Evolutionary conservation across 2,797 vertebrate genomes (phyloP), one percentile per base, ranked within the genome.

Genomic region (Gadopsis bispinosus): DNA sequence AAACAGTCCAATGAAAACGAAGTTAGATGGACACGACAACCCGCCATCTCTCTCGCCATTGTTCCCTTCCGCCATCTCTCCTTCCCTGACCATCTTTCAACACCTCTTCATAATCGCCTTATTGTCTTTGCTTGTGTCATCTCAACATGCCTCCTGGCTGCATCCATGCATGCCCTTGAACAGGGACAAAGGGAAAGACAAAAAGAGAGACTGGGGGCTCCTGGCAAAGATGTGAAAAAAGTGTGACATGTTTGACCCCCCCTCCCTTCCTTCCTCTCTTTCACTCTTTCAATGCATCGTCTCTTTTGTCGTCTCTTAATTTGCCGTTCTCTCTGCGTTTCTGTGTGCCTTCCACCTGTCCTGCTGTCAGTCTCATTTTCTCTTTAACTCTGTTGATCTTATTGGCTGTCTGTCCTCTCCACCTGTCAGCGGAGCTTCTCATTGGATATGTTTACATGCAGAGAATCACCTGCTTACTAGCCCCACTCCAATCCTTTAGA

Each of bases 1-100:
- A 96, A 97, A 94, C 88, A 91, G 93, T 94, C 91, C 89, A 90
- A 86, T 90, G 88, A 92, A 91, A 92, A 93, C 75, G 80, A 77
- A 92, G 79, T 85, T 76, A 80, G 81, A 90, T 86, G 75, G 67
- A 89, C 83, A 75, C 26, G 63, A 82, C 84, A 68, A 77, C 73
- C 76, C 77, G 82, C 75, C 19, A 59, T 82, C 71, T 82, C 69
- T 70, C 74, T 69, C 79, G 75, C 66, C 41, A 41, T 76, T 63
- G 39, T 78, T 75, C 56, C 35, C 20, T 76, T 81, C 68, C 76
- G 73, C 76, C 9, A 37, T 73, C 66, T 79, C 63, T 76, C 54
- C 22, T 13, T 70, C 64, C 75, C 66, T 64, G 68, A 64, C 29
- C 54, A 63, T 56, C 69, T 69, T 85, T 84, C 54, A 61, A 68